Percentiles rank a stretch among this genome's conserved stretches.
Evolutionary conservation across 2,888 invertebrate genomes (phyloP).

Genomic region (Sericinus montela): DNA sequence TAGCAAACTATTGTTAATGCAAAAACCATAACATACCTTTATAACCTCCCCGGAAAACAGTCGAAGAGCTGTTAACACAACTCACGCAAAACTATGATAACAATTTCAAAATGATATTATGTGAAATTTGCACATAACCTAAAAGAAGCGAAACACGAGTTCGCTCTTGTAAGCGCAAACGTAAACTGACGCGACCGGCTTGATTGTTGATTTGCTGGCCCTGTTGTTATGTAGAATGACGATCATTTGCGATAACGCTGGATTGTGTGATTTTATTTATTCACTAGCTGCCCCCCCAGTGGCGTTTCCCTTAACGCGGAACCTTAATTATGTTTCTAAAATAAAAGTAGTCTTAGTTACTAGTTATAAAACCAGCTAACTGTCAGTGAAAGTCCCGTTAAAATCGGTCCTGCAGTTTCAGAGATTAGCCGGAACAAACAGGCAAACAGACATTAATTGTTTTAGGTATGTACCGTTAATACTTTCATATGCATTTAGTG

Average conservation of each 20-base stretch:
- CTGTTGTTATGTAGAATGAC: conserved; percentile 29
- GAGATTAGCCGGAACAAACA: too few relatives aligned
- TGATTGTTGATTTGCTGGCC: conserved; percentile 34
- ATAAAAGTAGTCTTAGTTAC: too few relatives aligned
- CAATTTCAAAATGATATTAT: conserved; percentile 7
- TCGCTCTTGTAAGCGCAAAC: conserved; percentile 24
- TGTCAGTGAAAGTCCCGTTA: too few relatives aligned
- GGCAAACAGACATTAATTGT: too few relatives aligned
- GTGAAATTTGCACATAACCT: conserved; percentile 21
- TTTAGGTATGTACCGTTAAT: too few relatives aligned
- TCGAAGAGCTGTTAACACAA: conserved; percentile 4
- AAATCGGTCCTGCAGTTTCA: too few relatives aligned
- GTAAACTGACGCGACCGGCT: conserved; percentile 42
- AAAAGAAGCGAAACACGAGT: conserved; percentile 25
- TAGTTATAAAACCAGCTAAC: too few relatives aligned
- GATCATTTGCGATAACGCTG: conserved; percentile 21
- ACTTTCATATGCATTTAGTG: too few relatives aligned
- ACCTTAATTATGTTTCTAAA: too few relatives aligned
- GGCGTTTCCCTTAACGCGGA: too few relatives aligned
- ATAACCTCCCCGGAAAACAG: background rate
- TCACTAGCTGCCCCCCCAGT: too few relatives aligned
- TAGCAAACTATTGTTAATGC: conserved; percentile 1
- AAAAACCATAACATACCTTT: conserved; percentile 11
- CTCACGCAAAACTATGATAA: background rate
- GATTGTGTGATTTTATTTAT: too few relatives aligned